Conservation (phyloP, 2,888 invertebrate genomes). For the Laspeyria flexula region DNA sequence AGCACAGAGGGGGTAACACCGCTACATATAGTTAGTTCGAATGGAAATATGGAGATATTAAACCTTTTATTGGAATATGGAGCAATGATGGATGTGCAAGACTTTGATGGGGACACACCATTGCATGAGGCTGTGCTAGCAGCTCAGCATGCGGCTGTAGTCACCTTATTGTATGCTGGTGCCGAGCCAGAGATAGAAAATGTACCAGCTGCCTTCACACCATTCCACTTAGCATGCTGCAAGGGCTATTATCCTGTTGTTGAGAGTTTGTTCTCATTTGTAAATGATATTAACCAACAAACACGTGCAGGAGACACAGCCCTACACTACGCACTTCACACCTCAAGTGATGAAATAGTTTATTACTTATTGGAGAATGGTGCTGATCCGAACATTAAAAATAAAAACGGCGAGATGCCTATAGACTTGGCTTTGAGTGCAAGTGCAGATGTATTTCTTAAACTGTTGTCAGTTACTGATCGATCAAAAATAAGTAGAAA, state of each 20-base stretch:
- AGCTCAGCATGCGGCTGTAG: constrained; percentile 59
- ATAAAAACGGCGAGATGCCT: constrained; percentile 63
- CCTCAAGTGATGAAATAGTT: constrained; percentile 63
- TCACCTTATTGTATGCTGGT: constrained; percentile 72
- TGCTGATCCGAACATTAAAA: constrained; percentile 72
- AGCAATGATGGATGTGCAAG: constrained; percentile 73
- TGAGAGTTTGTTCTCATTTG: constrained; percentile 63
- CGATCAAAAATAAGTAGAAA: constrained; percentile 60
- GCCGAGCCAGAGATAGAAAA: constrained; percentile 73
- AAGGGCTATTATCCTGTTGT: constrained; percentile 68
- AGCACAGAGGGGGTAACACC: constrained; percentile 81
- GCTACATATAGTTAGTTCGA: constrained; percentile 70
- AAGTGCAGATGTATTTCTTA: constrained; percentile 59
- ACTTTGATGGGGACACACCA: constrained; percentile 82
- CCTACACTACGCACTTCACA: constrained; percentile 67
- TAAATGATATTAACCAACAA: constrained; percentile 67
- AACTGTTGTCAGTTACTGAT: constrained; percentile 63
- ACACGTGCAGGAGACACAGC: constrained; percentile 68
- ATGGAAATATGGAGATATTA: constrained; percentile 70
- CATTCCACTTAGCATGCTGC: constrained; percentile 78
- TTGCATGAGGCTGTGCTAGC: constrained; percentile 75
- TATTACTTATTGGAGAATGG: constrained; percentile 69
- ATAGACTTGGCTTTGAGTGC: constrained; percentile 66
- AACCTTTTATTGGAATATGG: constrained; percentile 72
- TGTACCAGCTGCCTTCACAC: constrained; percentile 63